Conservation (phyloP, 2,797 vertebrate species). For the Falco cherrug region DNA sequence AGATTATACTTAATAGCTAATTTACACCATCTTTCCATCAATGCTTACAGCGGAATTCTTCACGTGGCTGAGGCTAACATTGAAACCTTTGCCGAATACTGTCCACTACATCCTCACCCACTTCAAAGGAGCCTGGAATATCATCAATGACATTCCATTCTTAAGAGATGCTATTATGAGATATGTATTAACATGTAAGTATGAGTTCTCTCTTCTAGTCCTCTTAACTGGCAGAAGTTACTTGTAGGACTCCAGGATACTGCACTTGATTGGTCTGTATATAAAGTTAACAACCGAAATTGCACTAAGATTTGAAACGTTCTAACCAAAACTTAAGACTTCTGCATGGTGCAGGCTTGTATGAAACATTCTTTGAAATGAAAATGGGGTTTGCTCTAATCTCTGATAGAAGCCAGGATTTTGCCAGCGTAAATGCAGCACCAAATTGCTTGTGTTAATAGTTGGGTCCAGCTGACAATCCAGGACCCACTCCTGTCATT, state of each 20-base stretch:
- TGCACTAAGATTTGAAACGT: background rate
- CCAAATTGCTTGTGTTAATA: background rate
- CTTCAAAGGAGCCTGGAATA: conserved; percentile 91
- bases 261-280: background rate
- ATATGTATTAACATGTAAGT: conserved; percentile 95
- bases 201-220: background rate
- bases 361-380: background rate
- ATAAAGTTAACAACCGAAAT: background rate
- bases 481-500: background rate
- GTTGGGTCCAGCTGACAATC: background rate
- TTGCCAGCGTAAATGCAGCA: background rate
- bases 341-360: background rate
- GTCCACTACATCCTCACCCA: conserved; percentile 95
- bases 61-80: conserved; percentile 83
- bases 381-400: background rate
- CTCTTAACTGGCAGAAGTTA: background rate
- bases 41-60: conserved; percentile 86
- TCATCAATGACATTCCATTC: conserved; percentile 91
- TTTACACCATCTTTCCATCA: background rate
- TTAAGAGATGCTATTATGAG: conserved; percentile 88
- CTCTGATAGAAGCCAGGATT: background rate
- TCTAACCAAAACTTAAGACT: background rate
- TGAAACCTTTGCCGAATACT: conserved; percentile 91
- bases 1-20: background rate
- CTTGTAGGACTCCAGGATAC: background rate